These are phyloP conservation scores for Meloidogyne hapla DNA, from an alignment of 1,140 invertebrate species.

Conservation along the genomic window DNA sequence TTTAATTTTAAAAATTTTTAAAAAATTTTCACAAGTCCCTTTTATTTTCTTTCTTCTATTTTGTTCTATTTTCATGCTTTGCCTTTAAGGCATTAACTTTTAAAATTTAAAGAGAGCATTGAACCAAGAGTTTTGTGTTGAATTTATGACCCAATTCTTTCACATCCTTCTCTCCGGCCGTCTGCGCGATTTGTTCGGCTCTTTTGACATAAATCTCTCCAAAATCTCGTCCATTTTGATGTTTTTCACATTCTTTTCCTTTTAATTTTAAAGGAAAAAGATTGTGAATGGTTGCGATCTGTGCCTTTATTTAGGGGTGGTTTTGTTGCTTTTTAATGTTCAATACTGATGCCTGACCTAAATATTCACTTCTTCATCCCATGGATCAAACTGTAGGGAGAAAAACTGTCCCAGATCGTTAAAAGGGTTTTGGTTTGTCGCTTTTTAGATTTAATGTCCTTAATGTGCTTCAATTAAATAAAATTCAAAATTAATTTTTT, in stretches of 20 bases:
- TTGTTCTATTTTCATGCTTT: background rate
- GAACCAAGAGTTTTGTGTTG: background rate
- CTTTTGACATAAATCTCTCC: background rate
- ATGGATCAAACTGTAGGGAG: background rate
- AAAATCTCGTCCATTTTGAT: background rate
- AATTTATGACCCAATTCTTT: background rate
- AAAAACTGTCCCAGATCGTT: too few relatives aligned
- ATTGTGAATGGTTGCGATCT: background rate
- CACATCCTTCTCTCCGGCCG: background rate
- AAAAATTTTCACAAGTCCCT: background rate
- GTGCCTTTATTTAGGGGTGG: background rate
- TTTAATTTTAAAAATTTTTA: background rate
- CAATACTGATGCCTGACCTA: background rate
- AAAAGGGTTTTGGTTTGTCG: too few relatives aligned
- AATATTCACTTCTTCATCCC: background rate
- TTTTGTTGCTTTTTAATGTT: background rate
- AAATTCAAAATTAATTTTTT: too few relatives aligned
- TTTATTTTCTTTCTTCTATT: background rate
- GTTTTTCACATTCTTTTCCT: background rate
- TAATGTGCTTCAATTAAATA: too few relatives aligned
- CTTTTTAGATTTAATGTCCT: too few relatives aligned
- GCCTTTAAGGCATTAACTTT: background rate
- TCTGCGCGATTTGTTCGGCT: constrained; percentile 1
- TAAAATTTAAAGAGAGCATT: background rate
- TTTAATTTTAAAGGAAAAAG: background rate